Percentiles rank a stretch among this genome's conserved stretches.
phyloP scores from a whole-genome alignment of 2,797 vertebrate genomes.

The Chloroceryle amazona region DNA sequence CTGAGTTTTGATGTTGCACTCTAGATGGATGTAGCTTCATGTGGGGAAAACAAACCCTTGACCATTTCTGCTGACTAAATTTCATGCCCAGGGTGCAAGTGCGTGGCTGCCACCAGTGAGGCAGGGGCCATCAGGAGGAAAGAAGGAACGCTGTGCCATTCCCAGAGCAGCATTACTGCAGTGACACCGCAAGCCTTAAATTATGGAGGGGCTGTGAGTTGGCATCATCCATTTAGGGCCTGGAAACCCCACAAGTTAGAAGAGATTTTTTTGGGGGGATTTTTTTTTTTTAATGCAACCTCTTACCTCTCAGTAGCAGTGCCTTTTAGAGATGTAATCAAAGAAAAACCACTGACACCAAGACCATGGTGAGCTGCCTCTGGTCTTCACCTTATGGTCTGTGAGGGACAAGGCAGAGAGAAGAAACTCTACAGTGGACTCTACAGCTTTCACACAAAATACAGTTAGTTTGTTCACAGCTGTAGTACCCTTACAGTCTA shows the following conservation, averaged over 20 bases:
- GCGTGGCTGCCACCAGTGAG: fast-evolving
- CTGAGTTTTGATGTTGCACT: not conserved
- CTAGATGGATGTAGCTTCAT: fast-evolving
- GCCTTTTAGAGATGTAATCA: no score
- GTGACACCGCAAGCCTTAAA: not conserved
- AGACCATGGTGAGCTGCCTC: no score
- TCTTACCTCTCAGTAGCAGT: no score
- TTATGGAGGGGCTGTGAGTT: not conserved
- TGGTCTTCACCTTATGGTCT: no score
- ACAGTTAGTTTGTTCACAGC: not conserved
- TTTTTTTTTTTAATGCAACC: no score
- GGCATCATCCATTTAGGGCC: not conserved
- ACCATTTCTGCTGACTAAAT: not conserved
- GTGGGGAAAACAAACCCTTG: not conserved
- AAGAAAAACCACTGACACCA: no score
- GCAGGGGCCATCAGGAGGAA: not conserved
- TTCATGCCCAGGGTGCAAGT: not conserved
- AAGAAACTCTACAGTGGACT: not conserved
- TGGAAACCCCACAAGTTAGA: no score
- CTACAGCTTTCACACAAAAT: not conserved
- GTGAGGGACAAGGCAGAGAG: not conserved
- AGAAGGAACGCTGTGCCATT: fast-evolving
- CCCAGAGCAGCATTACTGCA: not conserved
- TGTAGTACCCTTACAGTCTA: not conserved
- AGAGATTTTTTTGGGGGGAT: no score